Base-by-base conservation (phyloP, 2,797 vertebrate species). In the Pangasius sanitwongsei region DNA sequence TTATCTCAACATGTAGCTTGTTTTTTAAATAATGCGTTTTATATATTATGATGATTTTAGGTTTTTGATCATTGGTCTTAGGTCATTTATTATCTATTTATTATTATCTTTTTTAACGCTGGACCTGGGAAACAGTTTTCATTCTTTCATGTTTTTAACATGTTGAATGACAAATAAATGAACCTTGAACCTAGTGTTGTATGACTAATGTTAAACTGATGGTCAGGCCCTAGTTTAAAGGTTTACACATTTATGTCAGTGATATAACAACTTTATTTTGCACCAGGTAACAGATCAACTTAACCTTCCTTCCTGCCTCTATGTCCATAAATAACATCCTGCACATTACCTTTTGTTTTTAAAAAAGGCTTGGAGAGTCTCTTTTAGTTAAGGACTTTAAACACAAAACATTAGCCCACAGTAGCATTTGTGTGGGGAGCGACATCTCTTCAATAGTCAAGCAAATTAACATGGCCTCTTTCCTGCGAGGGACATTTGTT, bases 401-500 rank as follows among this genome's bases (percentile, higher is more conserved):
- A 48, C 50, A 37, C 44, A 41, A n/a, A 59, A 20, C 41, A 8
- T 67, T 61, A 81, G 67, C 67, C 61, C 78, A 83, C 69, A n/a
- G 69, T n/a, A 67, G 48, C 15, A 31, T 55, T 28, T 63, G 65
- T 70, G 70, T 74, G 37, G 13, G 44, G 6, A 63, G 69, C 23
- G 86, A 89, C 12, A 77, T 23, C 91, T 11, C 82, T 53, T 77
- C 87, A 34, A 75, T 44, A 0, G 83, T 41, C 55, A 90, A 93
- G 93, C 94, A 95, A 94, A 95, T 93, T 92, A 92, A 91, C 90
- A 75, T 87, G 92, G 93, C 93, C 93, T 93, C 94, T 94, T 93
- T 92, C 89, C 93, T 91, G 88, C 74, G 93, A 95, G 95, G 96
- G 94, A 95, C 93, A 96, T 96, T 96, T 95, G 96, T 96, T 95